Base-by-base conservation (phyloP, 2,113 vertebrate genomes). In the Stegastes partitus region DNA sequence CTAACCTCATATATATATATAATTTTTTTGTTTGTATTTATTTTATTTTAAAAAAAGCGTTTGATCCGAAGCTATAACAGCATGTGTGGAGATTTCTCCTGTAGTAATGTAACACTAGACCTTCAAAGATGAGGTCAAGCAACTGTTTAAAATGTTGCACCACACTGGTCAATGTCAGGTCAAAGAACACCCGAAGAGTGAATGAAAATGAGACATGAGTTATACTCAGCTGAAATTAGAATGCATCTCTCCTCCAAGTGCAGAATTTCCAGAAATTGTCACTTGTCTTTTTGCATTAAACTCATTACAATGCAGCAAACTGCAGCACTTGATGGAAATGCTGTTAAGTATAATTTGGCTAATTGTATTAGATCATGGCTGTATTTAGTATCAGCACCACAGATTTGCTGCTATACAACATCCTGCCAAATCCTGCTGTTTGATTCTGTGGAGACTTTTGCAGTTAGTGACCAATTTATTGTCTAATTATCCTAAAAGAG, bases 401-500 rank as follows among this genome's bases (percentile, higher is more conserved):
- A 19, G 11, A 10, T 28, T 37, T 31, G 49, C 50, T 66, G 54
- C 42, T 34, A n/a, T 8, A 42, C n/a, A 72, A 79, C 57, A 23
- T 44, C 5, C 58, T 75, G 81, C 78, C 79, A 73, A 76, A 79
- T 76, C 16, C 26, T 21, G 47, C 14, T 21, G 59, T 65, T 66
- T 84, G 68, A 83, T 77, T 84, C 68, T 45, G 75, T 51, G 66
- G 21, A 63, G 55, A 69, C 51, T 68, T 80, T 69, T 81, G 62
- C 72, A 84, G 68, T 92, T 87, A 84, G 74, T 83, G 66, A 89
- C 74, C 75, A 81, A 89, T 91, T 82, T 83, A 89, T 77, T 47
- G 68, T 83, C 74, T 89, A 89, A 94, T 91, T 91, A 88, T 82
- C 63, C 69, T 86, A 87, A 91, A 81, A 73, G 82, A 66, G 69